Evolutionary conservation across 2,888 invertebrate genomes (phyloP), one percentile per base, ranked within the genome.

Genomic region (Melipona bicolor): DNA sequence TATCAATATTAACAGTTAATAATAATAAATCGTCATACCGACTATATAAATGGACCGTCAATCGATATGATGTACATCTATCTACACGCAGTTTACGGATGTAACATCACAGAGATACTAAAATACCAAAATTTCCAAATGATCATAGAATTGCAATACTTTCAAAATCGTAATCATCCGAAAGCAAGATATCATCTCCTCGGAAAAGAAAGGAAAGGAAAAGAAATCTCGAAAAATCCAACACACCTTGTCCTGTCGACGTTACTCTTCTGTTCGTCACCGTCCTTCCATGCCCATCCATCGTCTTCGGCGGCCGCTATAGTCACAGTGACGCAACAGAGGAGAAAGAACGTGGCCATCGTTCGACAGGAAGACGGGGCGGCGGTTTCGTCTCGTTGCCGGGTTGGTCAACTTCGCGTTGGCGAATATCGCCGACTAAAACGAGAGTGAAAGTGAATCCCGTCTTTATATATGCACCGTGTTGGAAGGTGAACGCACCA

Each of bases 221-320:
- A 11, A 54, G 17, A n/a, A 15, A n/a, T 0, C 1, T n/a, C 1
- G 6, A 0, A 11, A 61, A 2, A 43, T 21, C 21, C 21, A 43
- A 67, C 90, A 27, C 79, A 91, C 91, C 89, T 91, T 54, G 84
- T 64, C 36, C 84, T 82, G 73, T 36, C 75, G 9, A 11, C 15
- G 74, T 75, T 54, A 71, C 73, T 88, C 77, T 83, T 85, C 80
- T 79, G 80, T 24, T 87, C 90, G 81, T 90, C 91, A 79, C 89
- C 91, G 69, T 94, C 92, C 59, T 92, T 92, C 95, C 95, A 95
- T 9, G 94, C 94, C 95, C 95, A 95, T 88, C 94, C 94, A 70
- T 93, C 94, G 68, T 95, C 94, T 81, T 94, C 94, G 11, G 79
- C 78, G 4, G 24, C 43, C 6, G 43, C 73, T 61, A 85, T 79